Base-by-base conservation (phyloP, 2,797 vertebrate species). In the Coregonus sp. region DNA sequence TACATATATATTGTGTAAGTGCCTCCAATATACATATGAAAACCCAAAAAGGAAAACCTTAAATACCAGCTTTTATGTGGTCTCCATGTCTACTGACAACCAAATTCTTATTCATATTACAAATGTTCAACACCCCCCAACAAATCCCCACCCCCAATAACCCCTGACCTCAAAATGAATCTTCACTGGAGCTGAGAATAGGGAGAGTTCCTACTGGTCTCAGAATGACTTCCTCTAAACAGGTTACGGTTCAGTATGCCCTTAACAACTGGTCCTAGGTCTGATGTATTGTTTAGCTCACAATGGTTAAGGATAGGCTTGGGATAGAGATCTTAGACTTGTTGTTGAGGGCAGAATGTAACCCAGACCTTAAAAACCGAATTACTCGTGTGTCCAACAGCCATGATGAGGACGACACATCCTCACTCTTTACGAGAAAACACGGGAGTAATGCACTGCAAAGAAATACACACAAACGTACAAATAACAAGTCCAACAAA, bases 11-110 rank as follows among this genome's bases (percentile, higher is more conserved):
- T 89, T 54, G 52, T 54, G 54, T 73, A 40, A 94, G 92, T 91
- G 92, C 92, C 95, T 95, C 92, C 82, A 89, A 91, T 90, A 89
- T 90, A 91, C 77, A 72, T 84, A 91, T 79, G 87, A 83, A 61
- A 75, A 85, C 76, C 50, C 80, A 77, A 75, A 81, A 77, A 81
- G 89, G 90, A 92, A 88, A 80, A 86, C 85, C 75, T 82, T 83
- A 88, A 94, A 92, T 84, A 92, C 80, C 80, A 86, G 81, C 29
- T 86, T 88, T 85, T 73, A 87, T 85, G 90, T 88, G 82, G 80
- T 87, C 77, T 86, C 88, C 20, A 85, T 81, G 78, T 86, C 86
- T 81, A 90, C 70, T 81, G 75, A 87, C 73, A 77, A 70, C 78
- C 69, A 79, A 71, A 74, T 79, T 56, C 33, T 74, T 74, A 82